Evolutionary conservation across 2,797 vertebrate genomes (phyloP), one percentile per base, ranked within the genome.

Genomic region (Hozukius guyotensis): DNA sequence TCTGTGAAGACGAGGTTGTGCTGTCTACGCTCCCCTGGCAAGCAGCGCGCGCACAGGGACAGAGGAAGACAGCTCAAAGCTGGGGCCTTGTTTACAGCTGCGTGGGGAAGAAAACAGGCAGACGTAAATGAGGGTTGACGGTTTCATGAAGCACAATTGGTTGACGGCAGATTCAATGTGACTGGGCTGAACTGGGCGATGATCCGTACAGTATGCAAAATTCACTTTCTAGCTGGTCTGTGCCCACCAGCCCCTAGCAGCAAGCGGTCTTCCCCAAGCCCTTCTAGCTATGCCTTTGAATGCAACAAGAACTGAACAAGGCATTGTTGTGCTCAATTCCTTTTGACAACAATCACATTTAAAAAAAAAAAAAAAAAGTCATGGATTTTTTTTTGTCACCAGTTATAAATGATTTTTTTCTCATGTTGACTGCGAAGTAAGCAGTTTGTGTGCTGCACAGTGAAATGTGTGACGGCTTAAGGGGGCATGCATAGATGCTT

Each of bases 121-220:
- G 98, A 99, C 97, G 85, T 96, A 99, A 98, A 99, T 98, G 96
- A 97, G 95, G 96, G 97, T 95, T 99, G 98, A 99, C 97, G 96
- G 97, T 98, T 99, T 97, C 97, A 97, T 97, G 97, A 97, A 98
- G 97, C 97, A 97, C 97, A 97, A 94, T 96, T 95, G 97, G 96
- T 96, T 98, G 98, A 98, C 94, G 95, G 95, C 96, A 97, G 97
- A 99, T 99, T 97, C 96, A 96, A 98, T 97, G 96, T 99, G 97
- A 99, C 99, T 99, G 96, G 93, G 95, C 97, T 98, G 98, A 97
- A 98, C 97, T 96, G 97, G 97, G 97, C 97, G 97, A 97, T 98
- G 98, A 99, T 99, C 98, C 97, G 96, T 99, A 98, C 98, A 99
- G 97, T 98, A 98, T 99, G 98, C 97, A 97, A 97, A 97, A 97